Conservation (phyloP, 2,797 vertebrate genomes). For the Argya squamiceps region DNA sequence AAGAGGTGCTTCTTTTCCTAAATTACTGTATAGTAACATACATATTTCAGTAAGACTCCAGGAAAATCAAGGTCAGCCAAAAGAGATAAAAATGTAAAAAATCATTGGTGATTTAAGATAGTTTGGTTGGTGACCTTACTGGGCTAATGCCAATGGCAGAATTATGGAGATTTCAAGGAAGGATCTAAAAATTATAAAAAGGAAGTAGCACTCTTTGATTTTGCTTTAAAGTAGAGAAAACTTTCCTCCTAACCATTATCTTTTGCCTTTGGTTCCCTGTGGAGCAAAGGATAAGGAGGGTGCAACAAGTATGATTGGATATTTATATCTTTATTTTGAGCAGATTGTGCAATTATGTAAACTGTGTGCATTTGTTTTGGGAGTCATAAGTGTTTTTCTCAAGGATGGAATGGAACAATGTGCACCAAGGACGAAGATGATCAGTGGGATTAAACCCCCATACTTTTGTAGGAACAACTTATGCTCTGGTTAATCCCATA, state of each 20-base stretch:
- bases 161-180: neutral
- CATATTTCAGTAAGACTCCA: neutral
- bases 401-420: neutral
- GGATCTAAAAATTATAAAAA: neutral
- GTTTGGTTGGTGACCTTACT: neutral
- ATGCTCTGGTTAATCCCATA: neutral
- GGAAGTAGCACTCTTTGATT: neutral
- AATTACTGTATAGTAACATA: neutral
- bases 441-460: neutral
- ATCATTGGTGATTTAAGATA: neutral
- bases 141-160: neutral
- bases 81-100: neutral
- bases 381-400: neutral
- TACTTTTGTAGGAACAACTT: neutral
- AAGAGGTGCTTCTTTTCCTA: neutral
- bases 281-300: neutral
- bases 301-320: neutral
- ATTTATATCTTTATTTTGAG: neutral
- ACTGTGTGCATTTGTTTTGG: neutral
- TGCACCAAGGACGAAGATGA: neutral
- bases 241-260: neutral
- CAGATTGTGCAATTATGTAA: neutral
- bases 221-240: neutral
- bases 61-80: neutral
- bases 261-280: neutral